phyloP scores from a whole-genome alignment of 2,888 invertebrate genomes.

The Patella caerulea region DNA sequence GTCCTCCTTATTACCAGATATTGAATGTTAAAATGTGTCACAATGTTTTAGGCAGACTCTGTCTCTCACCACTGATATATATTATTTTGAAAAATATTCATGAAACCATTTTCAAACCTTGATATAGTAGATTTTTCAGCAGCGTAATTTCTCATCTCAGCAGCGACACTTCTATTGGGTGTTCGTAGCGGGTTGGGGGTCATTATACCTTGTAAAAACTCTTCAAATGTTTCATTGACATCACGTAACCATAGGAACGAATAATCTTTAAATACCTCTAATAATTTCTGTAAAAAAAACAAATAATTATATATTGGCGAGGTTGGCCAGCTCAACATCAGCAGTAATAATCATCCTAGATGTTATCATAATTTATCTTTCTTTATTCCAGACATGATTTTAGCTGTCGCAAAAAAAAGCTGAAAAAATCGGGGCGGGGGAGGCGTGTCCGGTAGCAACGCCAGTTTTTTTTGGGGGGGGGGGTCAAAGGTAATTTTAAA shows the following conservation, averaged over 20 bases:
- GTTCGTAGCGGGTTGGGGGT: slow-evolving; percentile 65
- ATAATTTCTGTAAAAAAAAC: slow-evolving; percentile 51
- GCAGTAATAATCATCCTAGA: neutral
- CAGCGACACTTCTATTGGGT: slow-evolving; percentile 49
- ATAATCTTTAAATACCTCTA: slow-evolving; percentile 65
- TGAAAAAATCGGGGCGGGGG: no score
- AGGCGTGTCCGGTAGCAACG: no score
- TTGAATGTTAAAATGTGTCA: no score
- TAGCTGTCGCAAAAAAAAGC: no score
- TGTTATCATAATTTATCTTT: neutral
- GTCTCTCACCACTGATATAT: no score
- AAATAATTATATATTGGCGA: neutral
- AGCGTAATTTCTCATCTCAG: slow-evolving; percentile 45
- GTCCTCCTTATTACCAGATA: no score
- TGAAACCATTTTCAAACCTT: slow-evolving; percentile 32
- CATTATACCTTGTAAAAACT: slow-evolving; percentile 65
- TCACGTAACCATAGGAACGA: slow-evolving; percentile 69
- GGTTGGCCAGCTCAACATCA: neutral
- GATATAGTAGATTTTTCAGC: slow-evolving; percentile 47
- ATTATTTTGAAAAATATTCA: no score
- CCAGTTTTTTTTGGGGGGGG: no score
- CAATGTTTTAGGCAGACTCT: no score
- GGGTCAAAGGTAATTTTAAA: no score
- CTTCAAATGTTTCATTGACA: slow-evolving; percentile 68
- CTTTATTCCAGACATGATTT: no score